phyloP scores from a whole-genome alignment of 2,797 vertebrate species.

The Austrolebias charrua region DNA sequence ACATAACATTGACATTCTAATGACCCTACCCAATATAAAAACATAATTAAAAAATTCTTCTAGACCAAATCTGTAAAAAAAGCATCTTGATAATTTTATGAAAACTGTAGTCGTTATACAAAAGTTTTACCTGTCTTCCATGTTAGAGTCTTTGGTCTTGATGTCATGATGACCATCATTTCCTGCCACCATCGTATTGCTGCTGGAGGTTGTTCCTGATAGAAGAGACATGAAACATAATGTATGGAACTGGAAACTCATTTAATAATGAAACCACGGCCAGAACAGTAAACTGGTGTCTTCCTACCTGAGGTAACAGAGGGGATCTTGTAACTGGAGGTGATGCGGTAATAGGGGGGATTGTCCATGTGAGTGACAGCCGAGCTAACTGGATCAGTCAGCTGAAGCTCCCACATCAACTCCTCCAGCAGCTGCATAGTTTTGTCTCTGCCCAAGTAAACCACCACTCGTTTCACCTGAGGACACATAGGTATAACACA shows the following conservation, averaged over 20 bases:
- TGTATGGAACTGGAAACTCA: background rate
- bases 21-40: too few species aligned
- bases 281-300: background rate
- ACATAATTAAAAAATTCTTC: too few species aligned
- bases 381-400: constrained; percentile 93
- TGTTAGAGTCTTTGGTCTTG: constrained; percentile 90
- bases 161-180: constrained; percentile 86
- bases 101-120: too few species aligned
- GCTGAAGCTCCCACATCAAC: constrained; percentile 93
- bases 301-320: constrained; percentile 93
- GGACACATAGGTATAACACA: constrained; percentile 11
- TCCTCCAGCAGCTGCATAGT: constrained; percentile 98
- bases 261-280: background rate
- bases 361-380: constrained; percentile 98
- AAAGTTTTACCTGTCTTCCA: constrained; percentile 88
- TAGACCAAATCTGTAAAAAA: too few species aligned
- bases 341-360: constrained; percentile 96
- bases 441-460: constrained; percentile 98
- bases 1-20: too few species aligned
- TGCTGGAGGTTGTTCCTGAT: constrained; percentile 96
- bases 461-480: constrained; percentile 97
- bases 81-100: too few species aligned
- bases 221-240: constrained; percentile 22
- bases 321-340: constrained; percentile 96
- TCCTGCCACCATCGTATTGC: constrained; percentile 98